Percentiles rank a stretch among this genome's conserved stretches.
Evolutionary conservation across 2,113 vertebrate species (phyloP).

Genomic region (Myotis davidii): DNA sequence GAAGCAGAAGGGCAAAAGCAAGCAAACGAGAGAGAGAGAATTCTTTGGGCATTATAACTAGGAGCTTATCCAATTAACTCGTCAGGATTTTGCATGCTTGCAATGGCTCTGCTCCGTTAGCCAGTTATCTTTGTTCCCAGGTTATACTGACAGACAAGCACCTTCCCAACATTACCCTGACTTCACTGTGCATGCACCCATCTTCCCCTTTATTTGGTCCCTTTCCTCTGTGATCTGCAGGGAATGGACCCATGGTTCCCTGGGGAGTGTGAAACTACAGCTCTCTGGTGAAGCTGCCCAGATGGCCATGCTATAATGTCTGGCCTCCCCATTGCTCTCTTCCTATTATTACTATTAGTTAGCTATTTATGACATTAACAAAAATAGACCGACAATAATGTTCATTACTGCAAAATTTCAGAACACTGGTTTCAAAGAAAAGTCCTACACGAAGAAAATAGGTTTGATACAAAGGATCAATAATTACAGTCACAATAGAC

Average conservation of each 20-base stretch:
- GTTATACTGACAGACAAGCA: neutral
- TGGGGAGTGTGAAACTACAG: neutral
- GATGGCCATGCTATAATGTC: neutral
- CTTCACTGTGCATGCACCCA: neutral
- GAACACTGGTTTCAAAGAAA: neutral
- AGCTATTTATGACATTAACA: neutral
- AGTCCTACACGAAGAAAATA: neutral
- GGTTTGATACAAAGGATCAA: neutral
- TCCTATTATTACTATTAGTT: neutral
- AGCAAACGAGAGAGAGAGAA: too few species aligned
- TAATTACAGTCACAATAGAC: neutral
- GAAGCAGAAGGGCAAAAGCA: too few species aligned
- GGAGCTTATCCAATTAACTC: too few species aligned
- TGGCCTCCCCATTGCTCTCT: neutral
- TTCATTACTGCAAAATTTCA: neutral
- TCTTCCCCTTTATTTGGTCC: neutral
- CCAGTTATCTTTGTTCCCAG: neutral
- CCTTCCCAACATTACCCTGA: neutral
- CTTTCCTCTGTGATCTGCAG: neutral
- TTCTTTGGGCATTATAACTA: too few species aligned
- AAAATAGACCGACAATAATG: neutral
- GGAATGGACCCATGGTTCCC: neutral
- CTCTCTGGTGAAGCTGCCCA: neutral
- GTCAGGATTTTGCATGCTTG: neutral
- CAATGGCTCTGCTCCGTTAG: neutral